Percentiles rank a stretch among this genome's conserved stretches.
Conservation (phyloP, 2,888 invertebrate species). For the Altica lythri region DNA sequence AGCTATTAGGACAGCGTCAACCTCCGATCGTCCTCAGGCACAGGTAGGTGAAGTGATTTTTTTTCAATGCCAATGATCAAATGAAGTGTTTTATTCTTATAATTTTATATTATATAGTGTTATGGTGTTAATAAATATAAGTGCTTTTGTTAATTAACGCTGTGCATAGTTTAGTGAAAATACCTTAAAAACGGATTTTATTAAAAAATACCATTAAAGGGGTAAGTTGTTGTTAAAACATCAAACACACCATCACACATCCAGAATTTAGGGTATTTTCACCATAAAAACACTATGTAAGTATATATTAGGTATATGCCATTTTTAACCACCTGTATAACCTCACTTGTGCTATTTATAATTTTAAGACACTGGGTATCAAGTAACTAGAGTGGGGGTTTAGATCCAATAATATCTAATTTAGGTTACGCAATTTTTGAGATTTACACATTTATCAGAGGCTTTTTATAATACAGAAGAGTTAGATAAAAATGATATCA, state of each 20-base stretch:
- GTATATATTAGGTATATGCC: background rate
- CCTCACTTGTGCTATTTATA: conserved; percentile 22
- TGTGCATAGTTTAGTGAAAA: conserved; percentile 14
- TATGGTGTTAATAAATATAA: conserved; percentile 9
- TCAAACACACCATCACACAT: background rate
- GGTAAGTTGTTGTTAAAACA: conserved; percentile 8
- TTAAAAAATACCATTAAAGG: background rate
- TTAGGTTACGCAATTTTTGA: conserved; percentile 3
- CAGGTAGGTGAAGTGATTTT: conserved; percentile 49
- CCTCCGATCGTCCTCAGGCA: conserved; percentile 56
- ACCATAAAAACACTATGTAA: conserved; percentile 5
- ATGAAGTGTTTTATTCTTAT: conserved; percentile 18
- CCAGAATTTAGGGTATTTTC: conserved; percentile 15
- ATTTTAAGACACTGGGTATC: conserved; percentile 16
- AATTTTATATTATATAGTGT: conserved; percentile 4
- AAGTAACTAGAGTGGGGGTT: conserved; percentile 18
- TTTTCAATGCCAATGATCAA: conserved; percentile 11
- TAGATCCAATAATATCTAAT: background rate
- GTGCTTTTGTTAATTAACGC: background rate
- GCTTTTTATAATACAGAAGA: too few relatives aligned
- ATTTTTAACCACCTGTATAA: conserved; percentile 22
- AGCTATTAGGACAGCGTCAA: conserved; percentile 57
- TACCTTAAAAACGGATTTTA: conserved; percentile 24
- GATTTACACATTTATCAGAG: too few relatives aligned
- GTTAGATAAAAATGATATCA: too few relatives aligned